Percentiles rank a stretch among this genome's conserved stretches.
These are phyloP conservation scores for Tylochromis polylepis DNA, from an alignment of 2,113 vertebrate genomes.

Conservation along the genomic window DNA sequence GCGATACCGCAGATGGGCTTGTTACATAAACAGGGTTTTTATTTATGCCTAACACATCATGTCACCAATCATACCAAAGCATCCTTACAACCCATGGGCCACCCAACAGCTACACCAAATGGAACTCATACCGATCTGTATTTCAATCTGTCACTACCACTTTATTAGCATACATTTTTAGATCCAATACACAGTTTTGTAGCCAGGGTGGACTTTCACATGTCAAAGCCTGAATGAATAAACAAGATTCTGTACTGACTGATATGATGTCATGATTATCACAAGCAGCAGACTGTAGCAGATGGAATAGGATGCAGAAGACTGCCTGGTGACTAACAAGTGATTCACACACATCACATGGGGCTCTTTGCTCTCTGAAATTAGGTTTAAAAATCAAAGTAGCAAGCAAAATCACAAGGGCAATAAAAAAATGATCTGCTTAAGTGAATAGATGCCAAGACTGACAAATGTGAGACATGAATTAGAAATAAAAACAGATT, in stretches of 20 bases:
- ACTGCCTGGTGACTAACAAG: conserved; percentile 23
- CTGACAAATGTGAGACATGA: not conserved
- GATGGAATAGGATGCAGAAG: conserved; percentile 17
- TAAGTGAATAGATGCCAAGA: not conserved
- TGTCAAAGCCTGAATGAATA: conserved; percentile 15
- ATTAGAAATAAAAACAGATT: not conserved
- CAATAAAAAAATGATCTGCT: not conserved
- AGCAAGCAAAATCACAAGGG: not conserved
- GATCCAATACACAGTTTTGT: not conserved
- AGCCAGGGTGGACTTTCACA: not conserved
- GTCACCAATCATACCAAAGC: not conserved
- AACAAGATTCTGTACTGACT: conserved; percentile 13
- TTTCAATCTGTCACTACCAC: not conserved
- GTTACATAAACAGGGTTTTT: not conserved
- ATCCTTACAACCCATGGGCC: not conserved
- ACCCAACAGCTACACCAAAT: not conserved
- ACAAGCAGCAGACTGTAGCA: conserved; percentile 1
- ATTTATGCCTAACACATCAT: not conserved
- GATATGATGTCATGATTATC: conserved; percentile 28
- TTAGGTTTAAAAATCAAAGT: conserved; percentile 10
- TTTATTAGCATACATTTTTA: not conserved
- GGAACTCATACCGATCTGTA: not conserved
- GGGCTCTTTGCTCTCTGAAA: not conserved
- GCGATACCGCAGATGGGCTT: not conserved
- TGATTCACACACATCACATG: conserved; percentile 10